Evolutionary conservation across 2,888 invertebrate genomes (phyloP).

Genomic region (Minunthozetes semirufus): DNA sequence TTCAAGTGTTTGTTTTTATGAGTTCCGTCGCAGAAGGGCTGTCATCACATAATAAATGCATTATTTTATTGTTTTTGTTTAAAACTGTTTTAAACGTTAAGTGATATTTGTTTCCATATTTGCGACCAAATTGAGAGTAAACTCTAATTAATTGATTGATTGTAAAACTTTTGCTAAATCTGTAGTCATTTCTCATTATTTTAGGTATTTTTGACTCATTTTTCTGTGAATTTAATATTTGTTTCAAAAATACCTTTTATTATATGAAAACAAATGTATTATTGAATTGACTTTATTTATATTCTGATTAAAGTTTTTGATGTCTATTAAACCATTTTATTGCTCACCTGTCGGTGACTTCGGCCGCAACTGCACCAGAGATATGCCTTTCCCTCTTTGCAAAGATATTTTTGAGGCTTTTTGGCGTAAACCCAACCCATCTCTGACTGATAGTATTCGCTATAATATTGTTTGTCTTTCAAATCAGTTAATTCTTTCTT

Average conservation of each 20-base stretch:
- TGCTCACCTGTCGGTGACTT: conserved; percentile 64
- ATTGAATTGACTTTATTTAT: conserved; percentile 16
- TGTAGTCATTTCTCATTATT: conserved; percentile 4
- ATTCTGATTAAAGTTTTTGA: conserved; percentile 13
- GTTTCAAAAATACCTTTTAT: neutral
- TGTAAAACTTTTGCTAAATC: neutral
- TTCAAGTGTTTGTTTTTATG: conserved; percentile 70
- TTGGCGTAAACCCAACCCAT: conserved; percentile 77
- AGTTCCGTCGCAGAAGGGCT: conserved; percentile 91
- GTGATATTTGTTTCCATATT: neutral
- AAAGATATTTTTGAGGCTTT: conserved; percentile 71
- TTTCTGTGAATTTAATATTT: neutral
- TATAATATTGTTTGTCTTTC: conserved; percentile 39
- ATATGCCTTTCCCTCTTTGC: conserved; percentile 68
- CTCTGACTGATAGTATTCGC: conserved; percentile 53
- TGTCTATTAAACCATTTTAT: neutral
- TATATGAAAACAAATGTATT: conserved; percentile 18
- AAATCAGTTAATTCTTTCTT: conserved; percentile 40
- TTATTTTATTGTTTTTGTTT: neutral
- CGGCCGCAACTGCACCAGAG: conserved; percentile 91
- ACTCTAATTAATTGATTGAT: neutral
- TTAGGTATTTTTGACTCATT: conserved; percentile 11
- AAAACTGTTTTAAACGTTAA: neutral
- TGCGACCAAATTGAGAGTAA: neutral
- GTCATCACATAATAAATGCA: conserved; percentile 35